Percentiles rank a stretch among this genome's conserved stretches.
Conservation (phyloP, 2,888 invertebrate species). For the Drosophila longiperda region DNA sequence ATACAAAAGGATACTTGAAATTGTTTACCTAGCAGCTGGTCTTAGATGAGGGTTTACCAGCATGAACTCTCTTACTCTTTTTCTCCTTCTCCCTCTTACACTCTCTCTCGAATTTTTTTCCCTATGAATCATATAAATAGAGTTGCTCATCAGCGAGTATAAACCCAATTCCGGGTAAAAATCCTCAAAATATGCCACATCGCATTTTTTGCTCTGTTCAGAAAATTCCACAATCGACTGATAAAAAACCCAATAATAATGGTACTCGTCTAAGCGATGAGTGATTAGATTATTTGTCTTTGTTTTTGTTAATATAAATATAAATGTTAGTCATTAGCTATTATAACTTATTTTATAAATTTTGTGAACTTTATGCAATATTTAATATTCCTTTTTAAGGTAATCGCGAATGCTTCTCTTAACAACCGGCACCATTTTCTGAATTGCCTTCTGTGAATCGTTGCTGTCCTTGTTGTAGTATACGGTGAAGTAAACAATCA, state of each 20-base stretch:
- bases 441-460: conserved; percentile 44
- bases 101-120: conserved; percentile 3
- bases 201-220: conserved; percentile 31
- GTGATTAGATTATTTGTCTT: conserved; percentile 60
- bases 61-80: conserved; percentile 6
- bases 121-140: conserved; percentile 35
- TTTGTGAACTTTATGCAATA: conserved; percentile 20
- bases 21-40: conserved; percentile 55
- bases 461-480: conserved; percentile 76
- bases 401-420: conserved; percentile 76
- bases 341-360: conserved; percentile 61
- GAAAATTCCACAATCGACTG: conserved; percentile 32
- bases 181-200: conserved; percentile 40
- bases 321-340: conserved; percentile 18
- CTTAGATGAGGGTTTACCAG: conserved; percentile 40
- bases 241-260: conserved; percentile 50
- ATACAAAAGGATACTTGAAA: conserved; percentile 36
- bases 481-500: conserved; percentile 82
- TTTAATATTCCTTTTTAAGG: conserved; percentile 65
- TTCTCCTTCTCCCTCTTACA: neutral
- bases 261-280: conserved; percentile 7
- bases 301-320: conserved; percentile 14
- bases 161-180: conserved; percentile 9
- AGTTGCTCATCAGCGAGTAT: conserved; percentile 22
- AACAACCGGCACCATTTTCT: conserved; percentile 58